These are phyloP conservation scores for Latrodectus hesperus DNA, from an alignment of 2,888 invertebrate species.

Conservation along the genomic window DNA sequence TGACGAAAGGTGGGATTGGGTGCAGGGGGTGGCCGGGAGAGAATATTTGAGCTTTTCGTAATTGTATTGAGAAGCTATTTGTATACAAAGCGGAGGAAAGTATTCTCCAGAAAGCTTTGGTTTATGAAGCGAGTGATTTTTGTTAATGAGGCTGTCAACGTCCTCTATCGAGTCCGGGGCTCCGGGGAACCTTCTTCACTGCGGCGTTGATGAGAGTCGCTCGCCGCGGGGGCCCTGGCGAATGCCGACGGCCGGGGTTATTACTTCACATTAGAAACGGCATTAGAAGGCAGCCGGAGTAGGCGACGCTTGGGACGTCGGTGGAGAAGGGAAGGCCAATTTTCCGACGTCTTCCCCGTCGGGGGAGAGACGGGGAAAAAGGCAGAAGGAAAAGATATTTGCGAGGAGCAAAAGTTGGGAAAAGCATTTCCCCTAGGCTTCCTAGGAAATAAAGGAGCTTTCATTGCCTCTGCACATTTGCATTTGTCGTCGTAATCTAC, in stretches of 20 bases:
- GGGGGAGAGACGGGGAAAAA: constrained; percentile 3
- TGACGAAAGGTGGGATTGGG: constrained; percentile 35
- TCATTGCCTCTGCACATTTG: constrained; percentile 68
- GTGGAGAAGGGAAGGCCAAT: constrained; percentile 58
- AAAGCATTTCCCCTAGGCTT: constrained; percentile 66
- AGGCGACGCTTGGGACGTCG: constrained; percentile 38
- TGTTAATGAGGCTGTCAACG: constrained; percentile 70
- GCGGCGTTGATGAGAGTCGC: constrained; percentile 62
- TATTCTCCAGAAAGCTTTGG: constrained; percentile 63
- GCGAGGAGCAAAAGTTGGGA: constrained; percentile 59
- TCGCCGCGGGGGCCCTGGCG: constrained; percentile 54
- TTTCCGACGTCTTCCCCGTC: constrained; percentile 28
- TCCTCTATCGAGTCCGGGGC: constrained; percentile 57
- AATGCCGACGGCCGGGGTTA: constrained; percentile 63
- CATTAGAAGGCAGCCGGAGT: constrained; percentile 58
- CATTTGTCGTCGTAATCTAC: constrained; percentile 67
- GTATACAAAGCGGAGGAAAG: constrained; percentile 61
- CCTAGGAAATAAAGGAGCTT: constrained; percentile 59
- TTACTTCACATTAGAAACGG: constrained; percentile 69
- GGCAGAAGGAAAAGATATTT: constrained; percentile 42
- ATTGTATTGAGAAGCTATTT: constrained; percentile 69
- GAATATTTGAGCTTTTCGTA: constrained; percentile 61
- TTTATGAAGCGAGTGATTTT: constrained; percentile 69
- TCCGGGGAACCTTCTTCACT: constrained; percentile 31
- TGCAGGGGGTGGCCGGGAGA: constrained; percentile 19